Base-by-base conservation (phyloP, 2,797 vertebrate genomes). In the Gorsachius magnificus region DNA sequence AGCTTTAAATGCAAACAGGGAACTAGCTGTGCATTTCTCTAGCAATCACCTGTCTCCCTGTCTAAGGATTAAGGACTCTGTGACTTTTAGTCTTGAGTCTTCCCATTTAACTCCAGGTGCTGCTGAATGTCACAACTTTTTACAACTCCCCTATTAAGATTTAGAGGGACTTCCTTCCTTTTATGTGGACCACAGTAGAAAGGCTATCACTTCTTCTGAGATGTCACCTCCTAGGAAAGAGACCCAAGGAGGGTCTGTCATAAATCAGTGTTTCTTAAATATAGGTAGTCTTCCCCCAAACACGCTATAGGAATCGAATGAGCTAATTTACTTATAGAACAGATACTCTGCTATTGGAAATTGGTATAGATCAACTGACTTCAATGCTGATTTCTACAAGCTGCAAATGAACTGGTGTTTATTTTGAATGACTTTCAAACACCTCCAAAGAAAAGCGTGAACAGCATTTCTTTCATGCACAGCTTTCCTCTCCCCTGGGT, bases 61-160 rank as follows among this genome's bases (percentile, higher is more conserved):
- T 11, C 56, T 78, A 31, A 91, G 86, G 89, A 95, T 96, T 95
- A 95, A 97, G 78, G 77, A 84, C 90, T 95, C 83, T 46, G 69
- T 0, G 2, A 93, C 93, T 93, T 94, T 91, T 46, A 78, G 91
- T 68, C 71, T 64, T 46, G 46, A 21, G 13, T 70, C 70, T 96
- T 93, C 80, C 66, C 56, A 35, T 90, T 91, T 91, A 91, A 41
- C 54, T 95, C 63, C 77, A 48, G 65, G 43, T 81, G 71, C 84
- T 88, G 83, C 81, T 89, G 87, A 93, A 93, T 87, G 82, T 96
- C 95, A 92, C 79, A 66, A 33, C n/a, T 80, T 88, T 97, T 95
- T 91, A 93, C 57, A 81, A 17, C 75, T 89, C 12, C 0, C 33
- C 58, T 64, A 10, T 91, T 91, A 76, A 88, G 78, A 70, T 92